Base-by-base conservation (phyloP, 2,797 vertebrate genomes). In the Enteromius radiatus region DNA sequence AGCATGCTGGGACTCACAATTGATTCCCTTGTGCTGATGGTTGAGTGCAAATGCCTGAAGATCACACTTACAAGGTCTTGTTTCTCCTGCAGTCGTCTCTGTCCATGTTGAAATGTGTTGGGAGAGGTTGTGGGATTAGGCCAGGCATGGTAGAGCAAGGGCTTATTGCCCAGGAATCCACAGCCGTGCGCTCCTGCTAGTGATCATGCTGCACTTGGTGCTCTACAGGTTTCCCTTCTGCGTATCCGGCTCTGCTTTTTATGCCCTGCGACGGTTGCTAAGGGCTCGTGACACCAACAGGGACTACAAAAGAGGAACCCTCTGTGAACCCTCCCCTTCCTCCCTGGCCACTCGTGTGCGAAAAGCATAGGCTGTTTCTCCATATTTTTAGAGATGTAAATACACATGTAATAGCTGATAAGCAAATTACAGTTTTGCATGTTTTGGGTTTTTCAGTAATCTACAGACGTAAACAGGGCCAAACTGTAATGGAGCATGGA, bases 51-150 rank as follows among this genome's bases (percentile, higher is more conserved):
- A 54, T 73, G 47, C 67, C 31, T 54, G 56, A 80, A 71, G 65
- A 56, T 47, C 43, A 73, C 56, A 94, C 93, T 94, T 91, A 94
- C 94, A 95, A 91, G 91, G 91, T 94, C 86, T 90, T 92, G 91
- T 93, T 94, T 88, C 89, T 92, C 84, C 80, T 91, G 87, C 84
- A 90, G 91, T 95, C 93, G 85, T 92, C 92, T 85, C 87, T 86
- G 85, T 94, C 93, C 93, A 95, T 94, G 89, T 88, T 91, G 90
- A 92, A 89, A 86, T 78, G 84, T 43, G 92, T 86, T 79, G 89
- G 85, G 88, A 78, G 87, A 61, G 90, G 85, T 69, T 87, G 86
- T 81, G 38, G 56, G 67, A 69, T 91, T 90, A 92, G 87, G 89
- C 91, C 93, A 86, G 85, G 84, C 82, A 86, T 86, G 74, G 63